A percentile compares a stretch with the other conserved stretches of the same genome.
phyloP scores from a whole-genome alignment of 1,140 invertebrate species.

The Odontomachus brunneus region DNA sequence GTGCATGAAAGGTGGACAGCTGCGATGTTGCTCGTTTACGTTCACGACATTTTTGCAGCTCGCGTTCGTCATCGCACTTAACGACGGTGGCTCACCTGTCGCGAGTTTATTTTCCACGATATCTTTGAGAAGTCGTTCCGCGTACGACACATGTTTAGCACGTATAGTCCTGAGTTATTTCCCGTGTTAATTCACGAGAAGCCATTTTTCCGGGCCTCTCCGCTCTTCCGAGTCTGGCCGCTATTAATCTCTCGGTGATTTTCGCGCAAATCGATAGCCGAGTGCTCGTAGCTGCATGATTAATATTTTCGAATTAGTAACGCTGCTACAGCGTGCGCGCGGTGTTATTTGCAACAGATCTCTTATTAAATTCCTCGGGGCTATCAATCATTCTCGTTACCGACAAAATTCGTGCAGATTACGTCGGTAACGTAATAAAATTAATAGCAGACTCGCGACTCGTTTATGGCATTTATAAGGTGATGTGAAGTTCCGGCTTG shows the following conservation, averaged over 20 bases:
- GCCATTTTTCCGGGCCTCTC: not conserved
- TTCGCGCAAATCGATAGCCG: not conserved
- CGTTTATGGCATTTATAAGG: conserved; percentile 26
- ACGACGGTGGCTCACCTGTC: no score
- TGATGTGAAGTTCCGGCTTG: conserved; percentile 14
- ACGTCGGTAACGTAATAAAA: conserved; percentile 34
- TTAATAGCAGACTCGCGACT: conserved; percentile 11
- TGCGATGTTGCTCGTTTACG: no score
- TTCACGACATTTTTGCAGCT: no score
- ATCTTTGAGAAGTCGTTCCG: no score
- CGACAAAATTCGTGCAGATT: conserved; percentile 17
- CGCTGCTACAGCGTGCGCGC: not conserved
- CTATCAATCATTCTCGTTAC: conserved; percentile 35
- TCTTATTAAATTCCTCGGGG: conserved; percentile 40
- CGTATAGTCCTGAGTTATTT: not conserved
- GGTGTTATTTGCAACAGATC: conserved; percentile 32
- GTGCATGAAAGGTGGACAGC: no score
- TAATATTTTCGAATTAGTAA: not conserved
- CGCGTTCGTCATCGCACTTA: no score
- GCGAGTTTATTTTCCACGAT: no score
- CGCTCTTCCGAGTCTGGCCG: no score
- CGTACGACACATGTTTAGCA: no score
- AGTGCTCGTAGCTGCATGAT: not conserved
- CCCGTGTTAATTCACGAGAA: not conserved
- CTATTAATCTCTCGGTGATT: conserved; percentile 5